Base-by-base conservation (phyloP, 2,888 invertebrate genomes). In the Caenorhabditis zanzibari region DNA sequence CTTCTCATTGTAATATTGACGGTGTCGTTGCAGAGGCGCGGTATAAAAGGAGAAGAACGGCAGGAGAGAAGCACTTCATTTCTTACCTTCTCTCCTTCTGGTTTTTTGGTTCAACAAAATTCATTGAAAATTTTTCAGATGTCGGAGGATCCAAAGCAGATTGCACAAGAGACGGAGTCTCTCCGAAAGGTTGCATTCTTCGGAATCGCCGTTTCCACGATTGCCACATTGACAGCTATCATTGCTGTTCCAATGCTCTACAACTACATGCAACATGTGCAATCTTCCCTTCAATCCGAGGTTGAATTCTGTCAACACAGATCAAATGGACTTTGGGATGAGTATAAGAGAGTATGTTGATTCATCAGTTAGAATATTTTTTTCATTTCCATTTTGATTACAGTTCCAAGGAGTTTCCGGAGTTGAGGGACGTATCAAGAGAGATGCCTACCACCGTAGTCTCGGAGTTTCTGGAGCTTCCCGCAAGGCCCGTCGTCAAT, bases 251-350 rank as follows among this genome's bases (percentile, higher is more conserved):
- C 89, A 44, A 86, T 89, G 88, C 72, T 89, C 47, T 89, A 88
- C 83, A 88, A 89, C 85, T 89, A 89, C 84, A 84, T 88, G 85
- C 89, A 89, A 84, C 85, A 85, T 69, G 86, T 89, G 32, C 89
- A 89, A 82, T 86, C 87, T 16, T 84, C 86, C 14, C 86, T 89
- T 56, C 85, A 89, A 61, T 76, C 85, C 16, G 88, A 89, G 68
- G 86, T 89, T 47, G 83, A 87, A 59, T 87, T 88, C 85, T 89
- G 89, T 75, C 80, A 77, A 35, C 86, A 88, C 75, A 82, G 88
- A 77, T 86, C 88, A 47, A 85, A 85, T 54, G 87, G 85, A 68
- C 85, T 88, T 49, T 88, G 88, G 88, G 83, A 86, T 72, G 88
- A 88, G 72, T 88, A 88, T 74, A 79, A 82, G 47, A 75, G 84